Percentiles rank a stretch among this genome's conserved stretches.
These are phyloP conservation scores for Drosophila miranda DNA, from an alignment of 1,140 invertebrate genomes.

Conservation along the genomic window DNA sequence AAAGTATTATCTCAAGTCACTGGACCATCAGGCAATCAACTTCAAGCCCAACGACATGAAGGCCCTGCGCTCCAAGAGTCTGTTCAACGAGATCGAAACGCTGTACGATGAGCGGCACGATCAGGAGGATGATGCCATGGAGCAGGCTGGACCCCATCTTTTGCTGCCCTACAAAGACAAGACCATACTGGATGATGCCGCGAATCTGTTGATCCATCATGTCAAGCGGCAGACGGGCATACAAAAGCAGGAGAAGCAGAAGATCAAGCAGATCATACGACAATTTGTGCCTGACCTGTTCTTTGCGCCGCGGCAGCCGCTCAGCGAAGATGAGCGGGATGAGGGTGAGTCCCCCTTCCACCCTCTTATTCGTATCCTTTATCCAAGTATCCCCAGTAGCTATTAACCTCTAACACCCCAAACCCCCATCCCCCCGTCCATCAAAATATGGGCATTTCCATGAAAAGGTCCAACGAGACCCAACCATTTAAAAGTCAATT, in stretches of 20 bases:
- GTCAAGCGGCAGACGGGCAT: slow-evolving; percentile 98
- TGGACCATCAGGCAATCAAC: slow-evolving; percentile 99
- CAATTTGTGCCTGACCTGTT: slow-evolving; percentile 98
- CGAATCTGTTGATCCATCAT: slow-evolving; percentile 98
- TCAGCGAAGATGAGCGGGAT: slow-evolving; percentile 97
- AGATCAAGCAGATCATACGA: slow-evolving; percentile 95
- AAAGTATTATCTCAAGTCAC: slow-evolving; percentile 98
- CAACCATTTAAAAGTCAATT: no score
- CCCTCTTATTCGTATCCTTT: no score
- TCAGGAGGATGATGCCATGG: slow-evolving; percentile 86
- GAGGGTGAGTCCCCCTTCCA: slow-evolving; percentile 85
- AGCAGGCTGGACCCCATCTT: slow-evolving; percentile 89
- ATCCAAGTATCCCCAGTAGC: no score
- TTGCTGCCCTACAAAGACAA: slow-evolving; percentile 91
- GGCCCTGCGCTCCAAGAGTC: slow-evolving; percentile 95
- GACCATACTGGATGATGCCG: slow-evolving; percentile 95
- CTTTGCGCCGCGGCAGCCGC: slow-evolving; percentile 93
- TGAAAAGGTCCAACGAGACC: no score
- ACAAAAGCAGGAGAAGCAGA: slow-evolving; percentile 97
- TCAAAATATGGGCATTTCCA: no score
- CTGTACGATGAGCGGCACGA: slow-evolving; percentile 96
- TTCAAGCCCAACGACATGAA: slow-evolving; percentile 99
- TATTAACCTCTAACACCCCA: no score
- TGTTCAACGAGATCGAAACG: slow-evolving; percentile 98
- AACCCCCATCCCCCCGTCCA: no score